Evolutionary conservation across 1,140 invertebrate species (phyloP), one percentile per base, ranked within the genome.

Genomic region (Magallana angulata): DNA sequence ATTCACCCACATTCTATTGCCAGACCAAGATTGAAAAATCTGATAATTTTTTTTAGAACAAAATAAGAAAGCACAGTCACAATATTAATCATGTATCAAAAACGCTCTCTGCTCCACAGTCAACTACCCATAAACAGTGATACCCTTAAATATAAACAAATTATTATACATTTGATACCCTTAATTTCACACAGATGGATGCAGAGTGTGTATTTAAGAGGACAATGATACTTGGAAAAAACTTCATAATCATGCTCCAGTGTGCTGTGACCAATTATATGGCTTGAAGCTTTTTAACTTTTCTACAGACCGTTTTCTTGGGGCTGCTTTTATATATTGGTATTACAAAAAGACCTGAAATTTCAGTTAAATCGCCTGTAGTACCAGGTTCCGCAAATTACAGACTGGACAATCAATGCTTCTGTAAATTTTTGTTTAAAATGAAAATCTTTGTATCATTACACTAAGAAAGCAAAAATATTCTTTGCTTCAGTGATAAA

Each of bases 91-190:
- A 76, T 76, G 36, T 76, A 76, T 76, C 68, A 30, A 24, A 18
- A 76, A 76, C 68, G 14, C 36, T 30, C 36, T 30, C 24, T 30
- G 24, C 24, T 12, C 68, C 12, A 11, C 24, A 5, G 30, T 76
- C 68, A 30, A 30, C 24, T 36, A 76, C 68, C 68, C 68, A 76
- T 76, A 76, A 76, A 76, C 36, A 76, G 6, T 76, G 68, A 76
- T 76, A 76, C 68, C 68, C 68, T 30, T 76, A 76, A 76, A 76
- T 76, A 76, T 30, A 76, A 76, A 76, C 68, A 76, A 76, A 76
- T 76, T 76, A 76, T 76, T 76, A 76, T 76, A 11, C 68, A 76
- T 30, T 30, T 76, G 68, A 76, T 76, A 76, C 68, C 68, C 68
- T 24, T 76, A 76, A 76, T 76, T 76, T 76, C 9, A 76, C 68